phyloP scores from a whole-genome alignment of 2,113 vertebrate genomes.

The Callorhinus ursinus region DNA sequence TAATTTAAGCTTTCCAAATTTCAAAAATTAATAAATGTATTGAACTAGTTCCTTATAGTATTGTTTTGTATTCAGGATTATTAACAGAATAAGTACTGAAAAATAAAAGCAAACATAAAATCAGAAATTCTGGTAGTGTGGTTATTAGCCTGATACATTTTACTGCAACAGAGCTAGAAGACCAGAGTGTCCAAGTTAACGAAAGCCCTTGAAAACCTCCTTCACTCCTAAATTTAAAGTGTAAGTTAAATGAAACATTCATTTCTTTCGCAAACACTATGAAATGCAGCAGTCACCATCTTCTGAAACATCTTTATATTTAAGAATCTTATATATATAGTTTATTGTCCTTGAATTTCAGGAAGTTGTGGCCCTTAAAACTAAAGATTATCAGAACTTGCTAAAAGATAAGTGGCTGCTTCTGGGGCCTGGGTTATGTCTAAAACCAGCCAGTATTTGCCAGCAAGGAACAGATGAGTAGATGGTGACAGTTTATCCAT shows the following conservation, averaged over 20 bases:
- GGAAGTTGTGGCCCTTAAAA: background rate
- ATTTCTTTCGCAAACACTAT: background rate
- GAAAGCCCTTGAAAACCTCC: background rate
- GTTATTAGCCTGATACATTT: background rate
- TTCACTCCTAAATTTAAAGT: background rate
- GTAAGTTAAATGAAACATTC: constrained; percentile 10
- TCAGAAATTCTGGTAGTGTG: background rate
- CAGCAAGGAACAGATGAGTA: background rate
- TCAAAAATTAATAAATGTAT: background rate
- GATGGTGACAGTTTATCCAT: background rate
- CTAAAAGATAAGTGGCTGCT: background rate
- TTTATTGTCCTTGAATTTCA: constrained; percentile 5
- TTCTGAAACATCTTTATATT: background rate
- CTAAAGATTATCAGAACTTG: background rate
- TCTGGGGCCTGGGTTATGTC: background rate
- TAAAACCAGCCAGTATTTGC: background rate
- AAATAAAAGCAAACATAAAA: background rate
- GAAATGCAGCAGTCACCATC: background rate
- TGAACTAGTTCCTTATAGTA: background rate
- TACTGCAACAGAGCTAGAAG: background rate
- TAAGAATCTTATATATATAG: background rate
- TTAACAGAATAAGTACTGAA: background rate
- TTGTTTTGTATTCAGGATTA: background rate
- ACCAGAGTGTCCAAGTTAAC: background rate
- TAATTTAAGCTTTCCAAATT: constrained; percentile 14